Evolutionary conservation across 2,113 vertebrate species (phyloP).

Genomic region (Columba janthina): DNA sequence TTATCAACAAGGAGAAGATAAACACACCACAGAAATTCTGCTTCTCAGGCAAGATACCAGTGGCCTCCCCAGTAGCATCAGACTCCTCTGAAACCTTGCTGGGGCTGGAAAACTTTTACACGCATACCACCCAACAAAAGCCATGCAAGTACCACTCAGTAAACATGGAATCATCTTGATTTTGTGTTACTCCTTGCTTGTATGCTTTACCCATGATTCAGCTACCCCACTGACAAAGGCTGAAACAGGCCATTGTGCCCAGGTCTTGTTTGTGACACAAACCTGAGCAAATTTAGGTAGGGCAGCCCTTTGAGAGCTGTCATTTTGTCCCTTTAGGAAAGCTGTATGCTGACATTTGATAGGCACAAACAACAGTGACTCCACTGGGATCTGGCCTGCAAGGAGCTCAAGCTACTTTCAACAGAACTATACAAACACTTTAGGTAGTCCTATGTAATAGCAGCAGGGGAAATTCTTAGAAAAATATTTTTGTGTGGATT

Average conservation of each 20-base stretch:
- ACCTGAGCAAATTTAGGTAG: not conserved
- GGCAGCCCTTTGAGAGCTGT: not conserved
- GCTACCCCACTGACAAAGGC: not conserved
- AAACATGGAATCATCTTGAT: not conserved
- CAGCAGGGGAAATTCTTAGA: not conserved
- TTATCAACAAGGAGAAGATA: conserved; percentile 27
- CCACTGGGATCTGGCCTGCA: not conserved
- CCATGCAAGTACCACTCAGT: not conserved
- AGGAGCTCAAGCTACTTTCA: not conserved
- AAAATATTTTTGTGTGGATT: not conserved
- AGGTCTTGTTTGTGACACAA: not conserved
- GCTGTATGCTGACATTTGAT: not conserved
- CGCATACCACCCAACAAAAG: not conserved
- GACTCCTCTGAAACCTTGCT: not conserved
- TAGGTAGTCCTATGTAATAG: not conserved
- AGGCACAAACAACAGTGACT: not conserved
- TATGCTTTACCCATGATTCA: not conserved
- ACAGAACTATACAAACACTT: not conserved
- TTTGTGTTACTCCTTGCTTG: not conserved
- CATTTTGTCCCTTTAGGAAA: not conserved
- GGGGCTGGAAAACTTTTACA: not conserved
- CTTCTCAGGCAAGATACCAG: not conserved
- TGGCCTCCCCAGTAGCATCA: not conserved
- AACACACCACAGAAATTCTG: not conserved
- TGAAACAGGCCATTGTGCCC: not conserved